These are phyloP conservation scores for Sturmia bella DNA, from an alignment of 2,888 invertebrate genomes.

Conservation along the genomic window DNA sequence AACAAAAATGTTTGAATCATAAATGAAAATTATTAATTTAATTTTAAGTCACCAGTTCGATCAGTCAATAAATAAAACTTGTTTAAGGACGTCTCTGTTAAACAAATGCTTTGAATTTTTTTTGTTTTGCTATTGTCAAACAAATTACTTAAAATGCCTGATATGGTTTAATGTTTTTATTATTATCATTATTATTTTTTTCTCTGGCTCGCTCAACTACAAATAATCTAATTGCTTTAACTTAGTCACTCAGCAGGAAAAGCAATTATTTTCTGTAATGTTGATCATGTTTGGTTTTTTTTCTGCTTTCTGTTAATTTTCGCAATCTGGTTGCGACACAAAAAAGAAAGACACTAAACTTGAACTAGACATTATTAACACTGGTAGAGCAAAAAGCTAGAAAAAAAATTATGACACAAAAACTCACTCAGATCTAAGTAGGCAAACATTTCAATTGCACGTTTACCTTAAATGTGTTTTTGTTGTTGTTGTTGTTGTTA, in stretches of 20 bases:
- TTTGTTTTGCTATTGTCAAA: not conserved
- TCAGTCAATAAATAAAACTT: slow-evolving; percentile 15
- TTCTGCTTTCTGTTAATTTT: slow-evolving; percentile 29
- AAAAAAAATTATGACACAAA: slow-evolving; percentile 26
- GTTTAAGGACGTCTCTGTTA: slow-evolving; percentile 30
- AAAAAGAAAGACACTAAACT: slow-evolving; percentile 39
- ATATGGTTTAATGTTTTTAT: slow-evolving; percentile 7
- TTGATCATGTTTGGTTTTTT: slow-evolving; percentile 45
- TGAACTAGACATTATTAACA: slow-evolving; percentile 63
- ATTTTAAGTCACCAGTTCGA: not conserved
- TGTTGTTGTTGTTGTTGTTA: too few relatives aligned
- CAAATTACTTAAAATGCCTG: slow-evolving; percentile 23
- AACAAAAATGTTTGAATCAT: not conserved
- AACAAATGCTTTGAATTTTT: not conserved
- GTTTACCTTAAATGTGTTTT: slow-evolving; percentile 62
- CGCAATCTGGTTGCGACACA: slow-evolving; percentile 35
- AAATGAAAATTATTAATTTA: not conserved
- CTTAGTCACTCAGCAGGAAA: slow-evolving; percentile 68
- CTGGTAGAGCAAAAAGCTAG: not conserved
- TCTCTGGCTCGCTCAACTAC: slow-evolving; percentile 11
- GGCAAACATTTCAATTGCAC: slow-evolving; percentile 61
- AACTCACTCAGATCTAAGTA: slow-evolving; percentile 45
- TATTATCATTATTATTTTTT: slow-evolving; percentile 1
- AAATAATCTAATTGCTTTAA: slow-evolving; percentile 57
- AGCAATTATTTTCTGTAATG: slow-evolving; percentile 63